Percentiles rank a stretch among this genome's conserved stretches.
Evolutionary conservation across 2,888 invertebrate species (phyloP).

Genomic region (Eupithecia subfuscata): DNA sequence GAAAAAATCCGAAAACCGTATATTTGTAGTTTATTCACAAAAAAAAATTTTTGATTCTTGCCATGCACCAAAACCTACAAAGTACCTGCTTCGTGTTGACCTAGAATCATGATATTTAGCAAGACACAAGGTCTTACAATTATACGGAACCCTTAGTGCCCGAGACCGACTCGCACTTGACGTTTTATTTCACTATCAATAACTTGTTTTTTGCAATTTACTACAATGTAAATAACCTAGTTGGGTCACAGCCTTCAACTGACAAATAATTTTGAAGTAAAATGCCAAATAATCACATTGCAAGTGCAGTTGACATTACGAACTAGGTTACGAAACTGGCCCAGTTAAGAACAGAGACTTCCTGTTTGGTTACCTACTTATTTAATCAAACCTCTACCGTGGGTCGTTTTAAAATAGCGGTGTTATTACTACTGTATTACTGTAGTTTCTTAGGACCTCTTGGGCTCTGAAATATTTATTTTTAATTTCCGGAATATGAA

Average conservation of each 20-base stretch:
- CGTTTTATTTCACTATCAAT: not conserved
- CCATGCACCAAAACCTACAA: too few relatives aligned
- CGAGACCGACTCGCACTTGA: too few relatives aligned
- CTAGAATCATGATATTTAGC: too few relatives aligned
- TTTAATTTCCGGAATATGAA: too few relatives aligned
- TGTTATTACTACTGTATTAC: not conserved
- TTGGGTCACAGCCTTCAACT: not conserved
- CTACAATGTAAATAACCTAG: not conserved
- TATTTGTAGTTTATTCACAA: too few relatives aligned
- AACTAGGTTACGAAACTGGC: slow-evolving; percentile 24
- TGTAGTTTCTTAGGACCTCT: not conserved
- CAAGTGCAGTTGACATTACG: slow-evolving; percentile 13
- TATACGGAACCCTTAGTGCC: too few relatives aligned
- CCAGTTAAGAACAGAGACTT: slow-evolving; percentile 21
- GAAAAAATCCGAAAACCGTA: too few relatives aligned
- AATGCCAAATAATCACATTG: slow-evolving; percentile 17
- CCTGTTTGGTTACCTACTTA: slow-evolving; percentile 20
- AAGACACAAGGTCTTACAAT: too few relatives aligned
- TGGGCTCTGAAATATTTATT: too few relatives aligned
- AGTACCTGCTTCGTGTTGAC: too few relatives aligned
- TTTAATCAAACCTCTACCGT: slow-evolving; percentile 1
- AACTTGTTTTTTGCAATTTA: not conserved
- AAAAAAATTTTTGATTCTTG: too few relatives aligned
- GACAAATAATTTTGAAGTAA: not conserved
- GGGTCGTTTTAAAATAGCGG: not conserved